Base-by-base conservation (phyloP, 2,797 vertebrate genomes). In the Pseudocheirus occidentalis region DNA sequence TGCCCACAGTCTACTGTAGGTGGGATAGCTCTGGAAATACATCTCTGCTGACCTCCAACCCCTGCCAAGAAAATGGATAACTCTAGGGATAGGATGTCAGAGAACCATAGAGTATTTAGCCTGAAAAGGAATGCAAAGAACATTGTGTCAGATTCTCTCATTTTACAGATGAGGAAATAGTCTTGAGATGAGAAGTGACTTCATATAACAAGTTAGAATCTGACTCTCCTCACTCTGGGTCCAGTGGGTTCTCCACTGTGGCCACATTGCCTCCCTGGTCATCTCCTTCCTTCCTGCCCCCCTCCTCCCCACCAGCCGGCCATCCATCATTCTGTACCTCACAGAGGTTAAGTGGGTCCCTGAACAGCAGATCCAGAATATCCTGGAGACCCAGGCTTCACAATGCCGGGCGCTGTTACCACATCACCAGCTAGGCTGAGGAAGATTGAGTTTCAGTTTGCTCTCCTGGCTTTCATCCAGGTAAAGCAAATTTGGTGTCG, bases 321-420 rank as follows among this genome's bases (percentile, higher is more conserved):
- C 95, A 97, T 98, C 98, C 97, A 97, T 98, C 98, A 97, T 96
- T 95, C 94, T 97, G 98, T 98, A 97, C 97, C 98, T 97, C 96
- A 96, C 91, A 57, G 98, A 98, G 98, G 94, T 97, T 93, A 97
- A 98, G 98, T 98, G 98, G 98, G 97, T 98, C 98, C 98, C 98
- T 92, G 97, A 97, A 98, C 96, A 98, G 92, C 95, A 96, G 96
- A 98, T 98, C 98, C 98, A 94, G 46, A 96, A 96, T 94, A 96
- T 97, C 98, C 98, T 18, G 56, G 90, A 90, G 97, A 96, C 3
- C 46, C 0, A 0, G 21, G 96, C 96, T 94, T 96, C 97, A 98
- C 98, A 98, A 98, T 97, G 98, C 97, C 28, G 97, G 5, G 94
- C 52, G 98, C 98, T 98, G 98, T 98, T 98, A 96, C 98, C 0